Base-by-base conservation (phyloP, 2,888 invertebrate genomes). In the Lepidocyrtoides sp. region DNA sequence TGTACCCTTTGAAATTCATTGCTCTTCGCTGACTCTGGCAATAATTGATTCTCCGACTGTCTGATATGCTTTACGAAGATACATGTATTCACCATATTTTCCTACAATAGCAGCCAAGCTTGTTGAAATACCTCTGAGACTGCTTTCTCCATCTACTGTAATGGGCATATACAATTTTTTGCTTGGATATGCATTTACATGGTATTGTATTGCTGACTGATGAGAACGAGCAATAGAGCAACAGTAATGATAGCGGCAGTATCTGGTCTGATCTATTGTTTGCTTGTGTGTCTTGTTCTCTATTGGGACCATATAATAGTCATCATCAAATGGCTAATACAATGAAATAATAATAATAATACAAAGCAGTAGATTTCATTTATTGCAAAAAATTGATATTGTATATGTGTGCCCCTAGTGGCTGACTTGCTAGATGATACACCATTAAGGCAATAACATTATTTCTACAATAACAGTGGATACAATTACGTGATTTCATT, bases 401-500 rank as follows among this genome's bases (percentile, higher is more conserved):
- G 86, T 41, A 29, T 54, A 26, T 63, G 20, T 44, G 32, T 44
- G 32, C 36, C 41, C 51, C 57, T 66, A 48, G 75, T 48, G 17
- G 72, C 75, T 26, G 23, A 23, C 72, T 72, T 7, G 41, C 14
- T 44, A 72, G 72, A 72, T 72, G 44, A 72, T 72, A 44, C 20
- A 72, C 44, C 72, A 72, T 72, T 72, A 72, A 69, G 69, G 44
- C 44, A 60, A 84, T 66, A 48, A 23, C 36, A 51, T 84, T 29
- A 48, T 66, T 66, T 10, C 44, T 69, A 48, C 36, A n/a, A 26
- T 2, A 23, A 69, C 75, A 41, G 51, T 60, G 66, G 63, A 87
- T 87, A 79, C 79, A 87, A 87, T 87, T 87, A 87, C 79, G 87
- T 77, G 87, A 87, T 87, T 87, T 66, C 57, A 75, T 84, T 86